These are phyloP conservation scores for Lagocephalus sceleratus DNA, from an alignment of 2,797 vertebrate genomes.

Conservation along the genomic window DNA sequence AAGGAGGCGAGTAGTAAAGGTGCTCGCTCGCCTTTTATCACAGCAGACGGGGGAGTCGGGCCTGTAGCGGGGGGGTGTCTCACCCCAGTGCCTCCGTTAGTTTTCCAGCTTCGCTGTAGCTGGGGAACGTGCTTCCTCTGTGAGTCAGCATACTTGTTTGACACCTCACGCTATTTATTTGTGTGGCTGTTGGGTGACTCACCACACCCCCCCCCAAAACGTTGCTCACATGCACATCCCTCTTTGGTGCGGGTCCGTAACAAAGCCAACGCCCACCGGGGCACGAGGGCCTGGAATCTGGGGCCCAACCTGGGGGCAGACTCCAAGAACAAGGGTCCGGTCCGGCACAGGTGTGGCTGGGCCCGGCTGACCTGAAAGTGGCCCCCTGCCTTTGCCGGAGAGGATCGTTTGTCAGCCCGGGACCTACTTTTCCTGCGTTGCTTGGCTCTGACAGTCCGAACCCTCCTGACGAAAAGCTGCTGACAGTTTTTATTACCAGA, in stretches of 20 bases:
- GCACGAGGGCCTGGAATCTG: no score
- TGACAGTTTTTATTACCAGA: not conserved
- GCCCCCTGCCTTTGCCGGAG: no score
- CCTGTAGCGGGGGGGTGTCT: slow-evolving; percentile 57
- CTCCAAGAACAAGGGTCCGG: no score
- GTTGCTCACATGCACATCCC: slow-evolving; percentile 48
- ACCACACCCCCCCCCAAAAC: slow-evolving; percentile 46
- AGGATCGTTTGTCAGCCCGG: no score
- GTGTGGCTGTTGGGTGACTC: slow-evolving; percentile 64
- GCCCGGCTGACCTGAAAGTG: no score
- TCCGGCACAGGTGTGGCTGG: no score
- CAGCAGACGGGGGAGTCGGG: slow-evolving; percentile 52
- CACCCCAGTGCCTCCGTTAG: slow-evolving; percentile 56
- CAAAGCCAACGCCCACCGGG: no score
- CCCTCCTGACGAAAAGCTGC: slow-evolving; percentile 3
- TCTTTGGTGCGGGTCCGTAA: not conserved
- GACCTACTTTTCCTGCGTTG: not conserved
- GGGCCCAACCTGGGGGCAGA: no score
- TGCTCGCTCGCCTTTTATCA: slow-evolving; percentile 68
- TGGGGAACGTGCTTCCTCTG: slow-evolving; percentile 50
- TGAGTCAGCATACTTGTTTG: slow-evolving; percentile 65
- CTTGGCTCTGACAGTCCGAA: not conserved
- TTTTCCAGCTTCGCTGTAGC: slow-evolving; percentile 55
- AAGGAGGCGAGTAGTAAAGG: slow-evolving; percentile 58
- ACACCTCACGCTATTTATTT: slow-evolving; percentile 67